phyloP scores from a whole-genome alignment of 2,113 vertebrate species.

The Phaethornis superciliosus region DNA sequence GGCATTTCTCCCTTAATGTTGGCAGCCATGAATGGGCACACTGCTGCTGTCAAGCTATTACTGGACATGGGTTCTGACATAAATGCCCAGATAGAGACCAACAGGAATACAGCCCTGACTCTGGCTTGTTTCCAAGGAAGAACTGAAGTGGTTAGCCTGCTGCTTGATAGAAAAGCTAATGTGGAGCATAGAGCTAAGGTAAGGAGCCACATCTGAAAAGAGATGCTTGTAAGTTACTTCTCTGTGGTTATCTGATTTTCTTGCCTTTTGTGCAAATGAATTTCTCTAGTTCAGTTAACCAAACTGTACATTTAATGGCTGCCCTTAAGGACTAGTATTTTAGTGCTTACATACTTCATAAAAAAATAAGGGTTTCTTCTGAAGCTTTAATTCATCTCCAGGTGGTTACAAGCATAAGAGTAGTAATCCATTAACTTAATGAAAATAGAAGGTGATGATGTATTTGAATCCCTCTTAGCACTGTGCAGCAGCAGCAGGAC shows the following conservation, averaged over 20 bases:
- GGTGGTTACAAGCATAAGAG: fast-evolving
- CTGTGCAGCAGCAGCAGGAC: neutral
- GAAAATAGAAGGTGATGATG: neutral
- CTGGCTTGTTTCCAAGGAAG: slow-evolving; percentile 97
- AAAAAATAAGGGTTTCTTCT: neutral
- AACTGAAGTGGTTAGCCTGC: slow-evolving; percentile 96
- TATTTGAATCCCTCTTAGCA: neutral
- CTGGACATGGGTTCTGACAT: slow-evolving; percentile 99
- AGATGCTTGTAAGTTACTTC: fast-evolving
- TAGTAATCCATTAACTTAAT: neutral
- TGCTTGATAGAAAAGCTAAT: slow-evolving; percentile 96
- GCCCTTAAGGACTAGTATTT: neutral
- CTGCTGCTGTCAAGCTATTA: slow-evolving; percentile 94
- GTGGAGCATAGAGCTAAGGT: slow-evolving; percentile 99
- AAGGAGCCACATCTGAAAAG: neutral
- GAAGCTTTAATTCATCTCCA: neutral
- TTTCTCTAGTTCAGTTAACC: neutral
- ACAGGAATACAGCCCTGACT: slow-evolving; percentile 96
- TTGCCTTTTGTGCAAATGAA: neutral
- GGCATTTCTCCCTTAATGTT: slow-evolving; percentile 98
- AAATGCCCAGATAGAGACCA: slow-evolving; percentile 99
- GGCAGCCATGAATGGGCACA: slow-evolving; percentile 98
- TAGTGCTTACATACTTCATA: neutral
- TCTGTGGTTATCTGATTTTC: neutral
- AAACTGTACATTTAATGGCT: neutral